Evolutionary conservation across 2,113 vertebrate species (phyloP), one percentile per base, ranked within the genome.

Genomic region (Pachyramphus minor): DNA sequence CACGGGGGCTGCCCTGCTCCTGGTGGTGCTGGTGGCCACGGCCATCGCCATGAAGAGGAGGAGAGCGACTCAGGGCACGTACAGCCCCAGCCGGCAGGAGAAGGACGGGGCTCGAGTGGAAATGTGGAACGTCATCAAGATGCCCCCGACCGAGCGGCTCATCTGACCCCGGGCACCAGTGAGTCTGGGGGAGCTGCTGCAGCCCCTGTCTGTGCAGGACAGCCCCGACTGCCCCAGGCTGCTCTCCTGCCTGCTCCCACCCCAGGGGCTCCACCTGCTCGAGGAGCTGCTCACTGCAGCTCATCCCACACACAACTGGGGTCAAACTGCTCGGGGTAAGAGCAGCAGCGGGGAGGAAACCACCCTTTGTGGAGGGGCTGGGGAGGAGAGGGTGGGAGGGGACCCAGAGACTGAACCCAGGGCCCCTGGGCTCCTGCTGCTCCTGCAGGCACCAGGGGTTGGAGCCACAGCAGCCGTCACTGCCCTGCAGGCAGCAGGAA

Each of bases 101-200:
- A 98, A 97, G 21, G 97, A 97, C 8, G 98, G 98, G 35, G 96
- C 97, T 2, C 95, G 97, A 25, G 96, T 97, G 86, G 97, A 98
- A 41, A 97, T 97, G 97, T 97, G 97, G 97, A 98, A 98, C 1
- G 97, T 97, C 4, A 95, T 97, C 81, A 97, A 98, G 95, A 94
- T 98, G 92, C 97, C 97, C 31, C 98, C 97, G 2, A 96, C 97
- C 0, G 98, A 98, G 93, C 79, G 97, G 85, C 96, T 98, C 69
- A 98, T 97, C 24, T 97, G 67, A 96, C 76, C 2, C 45, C 6
- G 56, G 75, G 7, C 17, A 21, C 28, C 20, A 8, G 10, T 6
- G 50, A 7, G 64, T 4, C 14, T 27, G 1, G 4, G 31, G 59
- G 62, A 63, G 59, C 87, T 67, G 74, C 84, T 27, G n/a, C 81